A percentile compares a stretch with the other conserved stretches of the same genome.
Conservation (phyloP, 2,113 vertebrate species). For the Oncorhynchus masou region DNA sequence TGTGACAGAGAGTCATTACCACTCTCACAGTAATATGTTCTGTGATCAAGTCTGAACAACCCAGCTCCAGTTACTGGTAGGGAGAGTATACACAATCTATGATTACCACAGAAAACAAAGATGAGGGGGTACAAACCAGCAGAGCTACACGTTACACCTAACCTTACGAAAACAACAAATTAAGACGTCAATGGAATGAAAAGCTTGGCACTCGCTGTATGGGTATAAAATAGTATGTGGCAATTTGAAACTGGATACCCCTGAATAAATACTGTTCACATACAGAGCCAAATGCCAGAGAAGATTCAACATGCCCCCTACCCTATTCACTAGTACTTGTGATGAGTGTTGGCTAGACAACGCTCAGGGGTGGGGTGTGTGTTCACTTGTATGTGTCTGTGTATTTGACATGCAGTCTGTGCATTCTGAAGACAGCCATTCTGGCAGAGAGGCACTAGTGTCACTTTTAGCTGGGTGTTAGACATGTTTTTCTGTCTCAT, state of each 20-base stretch:
- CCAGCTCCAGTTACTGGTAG: background rate
- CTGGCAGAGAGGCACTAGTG: constrained; percentile 12
- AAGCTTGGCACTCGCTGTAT: background rate
- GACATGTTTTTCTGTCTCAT: constrained; percentile 16
- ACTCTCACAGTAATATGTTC: background rate
- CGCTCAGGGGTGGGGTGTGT: background rate
- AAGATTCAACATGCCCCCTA: background rate
- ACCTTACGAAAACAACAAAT: no score
- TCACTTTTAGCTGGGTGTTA: constrained; percentile 6
- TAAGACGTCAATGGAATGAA: no score
- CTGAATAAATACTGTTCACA: background rate
- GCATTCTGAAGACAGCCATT: constrained; percentile 2
- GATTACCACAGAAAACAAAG: no score
- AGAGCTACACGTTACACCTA: no score
- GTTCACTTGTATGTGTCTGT: background rate
- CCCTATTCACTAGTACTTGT: background rate
- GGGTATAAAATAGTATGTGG: background rate
- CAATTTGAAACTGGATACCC: background rate
- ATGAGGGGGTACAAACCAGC: no score
- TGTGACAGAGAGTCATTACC: background rate
- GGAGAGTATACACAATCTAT: background rate
- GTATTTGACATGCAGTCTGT: background rate
- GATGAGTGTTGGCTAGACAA: background rate
- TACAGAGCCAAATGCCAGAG: background rate
- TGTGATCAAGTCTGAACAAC: background rate